phyloP scores from a whole-genome alignment of 2,113 vertebrate genomes.

The Probosciger aterrimus region DNA sequence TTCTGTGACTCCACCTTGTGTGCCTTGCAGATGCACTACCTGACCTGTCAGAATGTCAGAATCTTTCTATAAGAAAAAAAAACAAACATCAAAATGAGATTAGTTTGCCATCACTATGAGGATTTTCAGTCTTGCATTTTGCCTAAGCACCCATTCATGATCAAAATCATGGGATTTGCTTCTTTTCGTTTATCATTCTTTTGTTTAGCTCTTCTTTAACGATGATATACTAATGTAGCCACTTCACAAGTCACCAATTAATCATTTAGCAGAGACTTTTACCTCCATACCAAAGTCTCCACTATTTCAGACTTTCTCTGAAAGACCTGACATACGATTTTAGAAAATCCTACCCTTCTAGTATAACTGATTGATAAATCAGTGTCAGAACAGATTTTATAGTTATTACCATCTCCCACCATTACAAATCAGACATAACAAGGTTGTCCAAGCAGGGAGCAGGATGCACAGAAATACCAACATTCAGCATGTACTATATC shows the following conservation, averaged over 20 bases:
- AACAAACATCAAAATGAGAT: background rate
- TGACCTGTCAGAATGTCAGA: background rate
- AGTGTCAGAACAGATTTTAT: background rate
- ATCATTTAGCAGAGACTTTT: background rate
- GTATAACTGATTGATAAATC: background rate
- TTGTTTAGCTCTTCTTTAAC: background rate
- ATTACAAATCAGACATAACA: background rate
- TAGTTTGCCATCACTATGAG: background rate
- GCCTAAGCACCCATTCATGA: background rate
- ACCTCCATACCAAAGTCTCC: background rate
- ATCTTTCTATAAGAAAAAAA: background rate
- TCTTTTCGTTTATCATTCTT: background rate
- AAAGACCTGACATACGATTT: background rate
- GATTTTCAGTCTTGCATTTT: background rate
- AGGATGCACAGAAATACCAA: background rate
- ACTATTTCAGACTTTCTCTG: background rate
- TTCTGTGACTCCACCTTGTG: fast-evolving
- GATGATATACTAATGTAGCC: background rate
- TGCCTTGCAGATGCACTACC: fast-evolving
- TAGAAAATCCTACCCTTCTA: background rate
- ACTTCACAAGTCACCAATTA: background rate
- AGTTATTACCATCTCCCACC: background rate
- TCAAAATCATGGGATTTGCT: background rate
- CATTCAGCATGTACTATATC: background rate
- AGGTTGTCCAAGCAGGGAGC: background rate